Base-by-base conservation (phyloP, 2,113 vertebrate species). In the Aldabrachelys gigantea region DNA sequence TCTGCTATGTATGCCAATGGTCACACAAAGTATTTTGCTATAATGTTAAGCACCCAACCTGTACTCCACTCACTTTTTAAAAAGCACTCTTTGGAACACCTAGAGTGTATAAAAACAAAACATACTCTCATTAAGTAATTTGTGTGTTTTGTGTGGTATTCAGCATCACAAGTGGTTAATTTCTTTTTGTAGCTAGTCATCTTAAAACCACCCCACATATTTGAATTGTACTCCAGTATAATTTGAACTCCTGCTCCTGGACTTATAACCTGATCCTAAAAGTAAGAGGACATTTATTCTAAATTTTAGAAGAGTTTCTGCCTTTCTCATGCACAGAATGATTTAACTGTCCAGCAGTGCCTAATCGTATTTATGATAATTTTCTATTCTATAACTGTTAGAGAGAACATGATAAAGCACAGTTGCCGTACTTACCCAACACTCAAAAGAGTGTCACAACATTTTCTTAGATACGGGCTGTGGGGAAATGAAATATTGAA, bases 251-350 rank as follows among this genome's bases (percentile, higher is more conserved):
- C 22, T 75, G 50, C 44, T n/a, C 47, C 29, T 78, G 56, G 75
- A 79, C 29, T 57, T 22, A n/a, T 29, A 16, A 57, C 75, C 1
- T 4, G 8, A 41, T 76, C 11, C 78, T 16, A 27, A 19, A 56
- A 82, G 12, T 75, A 72, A 75, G 59, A 88, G 82, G 22, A 16
- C 72, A 21, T 6, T 50, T 4, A 54, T 35, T 87, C 88, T 50
- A 54, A 81, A 85, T 50, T 35, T 35, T 57, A 35, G 29, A 82
- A 22, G 12, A 69, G 57, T 76, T 87, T 87, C 76, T 89, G 38
- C 0, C 78, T 97, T 81, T 84, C 91, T 91, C 81, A 85, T 69
- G 82, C 53, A 92, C n/a, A 95, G 59, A 93, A 82, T 91, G 81
- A 93, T 89, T 90, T 72, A 88, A 85, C n/a, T 69, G 56, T n/a